A percentile compares a stretch with the other conserved stretches of the same genome.
These are phyloP conservation scores for Tetragnatha montana DNA, from an alignment of 2,888 invertebrate species.

Conservation along the genomic window DNA sequence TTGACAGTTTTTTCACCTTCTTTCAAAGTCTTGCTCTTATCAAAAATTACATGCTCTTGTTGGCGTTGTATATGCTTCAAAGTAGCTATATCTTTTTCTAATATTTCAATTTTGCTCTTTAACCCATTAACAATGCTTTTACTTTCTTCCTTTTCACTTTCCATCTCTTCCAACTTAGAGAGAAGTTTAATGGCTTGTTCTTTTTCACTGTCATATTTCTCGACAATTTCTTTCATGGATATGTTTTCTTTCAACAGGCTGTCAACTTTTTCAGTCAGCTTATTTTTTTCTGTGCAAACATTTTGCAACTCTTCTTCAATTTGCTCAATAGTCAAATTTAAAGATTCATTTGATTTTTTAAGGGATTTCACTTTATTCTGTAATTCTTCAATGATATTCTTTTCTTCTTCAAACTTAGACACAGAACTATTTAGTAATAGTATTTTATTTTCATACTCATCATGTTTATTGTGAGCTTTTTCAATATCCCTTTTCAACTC, in stretches of 20 bases:
- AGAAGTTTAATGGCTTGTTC: neutral
- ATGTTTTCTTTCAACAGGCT: slow-evolving; percentile 2
- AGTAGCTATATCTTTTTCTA: slow-evolving; percentile 29
- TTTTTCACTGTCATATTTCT: slow-evolving; percentile 31
- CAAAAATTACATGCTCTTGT: slow-evolving; percentile 23
- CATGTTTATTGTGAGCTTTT: slow-evolving; percentile 1
- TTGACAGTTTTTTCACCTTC: slow-evolving; percentile 4
- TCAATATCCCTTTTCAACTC: neutral
- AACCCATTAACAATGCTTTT: neutral
- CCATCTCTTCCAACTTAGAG: slow-evolving; percentile 2
- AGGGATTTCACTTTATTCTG: slow-evolving; percentile 31
- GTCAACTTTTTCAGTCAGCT: slow-evolving; percentile 11
- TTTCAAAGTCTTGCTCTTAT: slow-evolving; percentile 23
- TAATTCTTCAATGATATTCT: slow-evolving; percentile 1
- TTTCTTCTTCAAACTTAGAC: slow-evolving; percentile 33
- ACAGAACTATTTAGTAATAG: slow-evolving; percentile 18
- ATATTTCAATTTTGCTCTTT: neutral
- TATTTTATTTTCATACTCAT: slow-evolving; percentile 42
- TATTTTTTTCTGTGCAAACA: slow-evolving; percentile 44
- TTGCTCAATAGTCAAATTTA: slow-evolving; percentile 45
- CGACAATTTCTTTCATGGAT: neutral
- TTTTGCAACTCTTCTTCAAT: slow-evolving; percentile 49
- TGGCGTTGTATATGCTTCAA: slow-evolving; percentile 3
- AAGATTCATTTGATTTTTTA: slow-evolving; percentile 26
- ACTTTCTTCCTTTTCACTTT: neutral